A percentile compares a stretch with the other conserved stretches of the same genome.
phyloP scores from a whole-genome alignment of 2,888 invertebrate genomes.

The Andrena trimmerana region DNA sequence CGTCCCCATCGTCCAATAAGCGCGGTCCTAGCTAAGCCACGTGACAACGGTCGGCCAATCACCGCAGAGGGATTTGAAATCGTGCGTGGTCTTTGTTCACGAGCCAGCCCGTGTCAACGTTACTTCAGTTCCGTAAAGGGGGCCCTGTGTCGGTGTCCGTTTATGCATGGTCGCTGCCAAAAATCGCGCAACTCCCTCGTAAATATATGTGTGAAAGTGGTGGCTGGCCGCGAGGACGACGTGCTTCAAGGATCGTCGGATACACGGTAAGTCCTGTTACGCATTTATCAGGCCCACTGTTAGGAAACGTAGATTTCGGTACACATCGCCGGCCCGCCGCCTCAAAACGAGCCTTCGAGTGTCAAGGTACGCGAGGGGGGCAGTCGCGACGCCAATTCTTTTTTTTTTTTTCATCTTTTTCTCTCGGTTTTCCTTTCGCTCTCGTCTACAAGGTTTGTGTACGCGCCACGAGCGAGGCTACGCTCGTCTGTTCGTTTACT shows the following conservation, averaged over 20 bases:
- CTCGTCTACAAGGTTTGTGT: background rate
- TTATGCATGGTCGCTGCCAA: constrained; percentile 81
- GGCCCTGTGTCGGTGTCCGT: constrained; percentile 84
- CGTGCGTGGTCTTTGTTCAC: constrained; percentile 85
- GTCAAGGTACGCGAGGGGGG: constrained; percentile 52
- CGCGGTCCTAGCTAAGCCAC: constrained; percentile 84
- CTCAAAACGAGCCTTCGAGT: constrained; percentile 44
- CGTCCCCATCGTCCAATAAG: constrained; percentile 84
- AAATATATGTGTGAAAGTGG: constrained; percentile 82
- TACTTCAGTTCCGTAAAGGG: constrained; percentile 84
- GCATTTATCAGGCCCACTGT: constrained; percentile 12
- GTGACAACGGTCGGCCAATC: constrained; percentile 86
- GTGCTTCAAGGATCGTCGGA: constrained; percentile 74
- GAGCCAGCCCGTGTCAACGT: constrained; percentile 81
- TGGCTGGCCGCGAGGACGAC: constrained; percentile 75
- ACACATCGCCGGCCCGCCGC: constrained; percentile 66
- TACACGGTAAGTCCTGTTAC: constrained; percentile 77
- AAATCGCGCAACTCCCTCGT: constrained; percentile 73
- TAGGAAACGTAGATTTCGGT: constrained; percentile 32
- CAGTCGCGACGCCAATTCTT: constrained; percentile 31
- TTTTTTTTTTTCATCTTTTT: constrained; percentile 3
- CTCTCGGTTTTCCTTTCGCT: too few species aligned
- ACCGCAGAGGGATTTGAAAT: constrained; percentile 86
- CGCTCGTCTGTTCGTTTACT: constrained; percentile 23
- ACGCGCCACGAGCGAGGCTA: background rate